Percentiles rank a stretch among this genome's conserved stretches.
phyloP scores from a whole-genome alignment of 37 sponge, comb jelly and placozoan genomes.

The Geodia barretti region DNA sequence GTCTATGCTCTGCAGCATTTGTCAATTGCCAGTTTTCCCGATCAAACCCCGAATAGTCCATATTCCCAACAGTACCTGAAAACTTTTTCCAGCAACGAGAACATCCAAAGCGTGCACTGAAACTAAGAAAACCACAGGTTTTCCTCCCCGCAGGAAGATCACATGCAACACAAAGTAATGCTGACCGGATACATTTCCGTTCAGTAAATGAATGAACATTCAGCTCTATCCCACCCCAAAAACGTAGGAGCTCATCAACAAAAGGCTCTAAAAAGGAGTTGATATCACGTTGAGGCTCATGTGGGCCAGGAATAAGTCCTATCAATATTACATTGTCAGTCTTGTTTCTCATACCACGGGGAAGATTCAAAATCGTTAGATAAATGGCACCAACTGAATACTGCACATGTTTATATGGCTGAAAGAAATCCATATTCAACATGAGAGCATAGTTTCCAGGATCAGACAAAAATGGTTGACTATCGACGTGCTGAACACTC shows the following conservation, averaged over 20 bases:
- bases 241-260: constrained; percentile 27
- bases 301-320: constrained; percentile 54
- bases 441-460: constrained; percentile 11
- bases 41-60: constrained; percentile 41
- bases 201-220: background rate
- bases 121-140: constrained; percentile 39
- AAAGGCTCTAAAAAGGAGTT: constrained; percentile 49
- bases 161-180: constrained; percentile 32
- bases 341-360: constrained; percentile 27
- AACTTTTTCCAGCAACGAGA: constrained; percentile 38
- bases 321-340: constrained; percentile 32
- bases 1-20: background rate
- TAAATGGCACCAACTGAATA: constrained; percentile 48
- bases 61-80: constrained; percentile 9
- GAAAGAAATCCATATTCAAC: constrained; percentile 45
- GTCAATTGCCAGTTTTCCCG: constrained; percentile 12
- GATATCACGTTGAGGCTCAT: constrained; percentile 26
- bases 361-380: constrained; percentile 27
- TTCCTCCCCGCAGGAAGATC: constrained; percentile 54
- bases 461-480: constrained; percentile 4
- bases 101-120: constrained; percentile 27
- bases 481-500: constrained; percentile 8
- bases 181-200: constrained; percentile 6
- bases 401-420: constrained; percentile 13
- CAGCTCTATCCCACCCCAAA: constrained; percentile 38